Evolutionary conservation across 2,888 invertebrate genomes (phyloP).

Genomic region (Nyleta sp.): DNA sequence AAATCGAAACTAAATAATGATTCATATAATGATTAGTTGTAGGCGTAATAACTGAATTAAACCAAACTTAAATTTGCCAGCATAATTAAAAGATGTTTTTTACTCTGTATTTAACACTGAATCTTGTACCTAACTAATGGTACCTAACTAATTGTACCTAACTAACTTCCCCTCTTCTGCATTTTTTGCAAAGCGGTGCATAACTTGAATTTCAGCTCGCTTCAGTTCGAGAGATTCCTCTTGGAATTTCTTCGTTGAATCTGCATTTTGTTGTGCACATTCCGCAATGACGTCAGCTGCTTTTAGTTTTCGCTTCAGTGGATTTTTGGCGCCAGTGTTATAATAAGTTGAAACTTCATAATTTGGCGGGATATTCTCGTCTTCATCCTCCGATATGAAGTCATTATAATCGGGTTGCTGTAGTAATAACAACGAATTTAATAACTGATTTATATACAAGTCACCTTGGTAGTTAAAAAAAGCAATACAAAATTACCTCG

Average conservation of each 20-base stretch:
- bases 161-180: constrained; percentile 6
- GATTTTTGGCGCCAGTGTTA: no score
- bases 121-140: not conserved
- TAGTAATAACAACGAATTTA: no score
- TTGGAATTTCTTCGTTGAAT: constrained; percentile 8
- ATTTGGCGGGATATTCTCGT: constrained; percentile 8
- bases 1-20: no score
- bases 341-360: no score
- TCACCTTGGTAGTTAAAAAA: no score
- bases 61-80: not conserved
- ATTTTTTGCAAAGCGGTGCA: not conserved
- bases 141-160: not conserved
- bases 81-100: not conserved
- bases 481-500: no score
- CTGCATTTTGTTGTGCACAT: constrained; percentile 13
- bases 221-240: constrained; percentile 9
- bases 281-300: constrained; percentile 13
- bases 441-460: no score
- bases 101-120: not conserved
- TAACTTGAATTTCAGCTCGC: constrained; percentile 1
- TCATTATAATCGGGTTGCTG: no score
- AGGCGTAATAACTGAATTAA: no score
- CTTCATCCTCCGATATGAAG: no score
- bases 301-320: constrained; percentile 3
- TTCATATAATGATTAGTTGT: no score